Evolutionary conservation across 2,113 vertebrate genomes (phyloP), one percentile per base, ranked within the genome.

Genomic region (Pipra filicauda): DNA sequence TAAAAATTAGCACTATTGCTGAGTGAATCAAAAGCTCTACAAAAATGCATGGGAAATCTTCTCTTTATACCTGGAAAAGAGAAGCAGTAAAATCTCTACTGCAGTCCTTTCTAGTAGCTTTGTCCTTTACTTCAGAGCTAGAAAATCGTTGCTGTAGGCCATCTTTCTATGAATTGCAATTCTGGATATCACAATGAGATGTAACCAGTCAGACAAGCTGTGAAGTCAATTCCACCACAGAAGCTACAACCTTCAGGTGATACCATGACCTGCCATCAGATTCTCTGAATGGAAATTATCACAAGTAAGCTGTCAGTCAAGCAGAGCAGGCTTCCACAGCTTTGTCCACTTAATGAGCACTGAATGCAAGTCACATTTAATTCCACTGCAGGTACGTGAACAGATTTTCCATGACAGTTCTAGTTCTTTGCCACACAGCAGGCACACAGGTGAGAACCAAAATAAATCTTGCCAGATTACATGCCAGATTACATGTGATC

Each of bases 301-400:
- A 0, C 6, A 55, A 79, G 26, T 39, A 23, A 12, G 27, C 12
- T 22, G 6, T 30, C 35, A 44, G 0, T 37, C 48, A 64, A 30
- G 24, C 28, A 55, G 51, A 67, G 52, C n/a, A 43, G 51, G 35
- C n/a, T 19, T 69, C 52, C 76, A 70, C 11, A 48, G 46, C 33
- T 82, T 5, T 39, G 19, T 61, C 37, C 28, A 6, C 28, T 61
- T 52, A 21, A 43, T 62, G 22, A 69, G 54, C 37, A 27, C 21
- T 23, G n/a, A 85, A 33, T 22, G 2, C 11, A 83, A 65, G 31
- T 41, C 54, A 22, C 3, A 1, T 57, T 64, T 58, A 4, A 37
- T 84, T 75, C 64, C 41, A 54, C 69, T 52, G 49, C 86, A 73
- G 35, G 19, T 37, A n/a, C 0, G 5, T 13, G 27, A 83, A 39